Conservation (phyloP, 2,113 vertebrate genomes). For the Lasiurus cinereus region DNA sequence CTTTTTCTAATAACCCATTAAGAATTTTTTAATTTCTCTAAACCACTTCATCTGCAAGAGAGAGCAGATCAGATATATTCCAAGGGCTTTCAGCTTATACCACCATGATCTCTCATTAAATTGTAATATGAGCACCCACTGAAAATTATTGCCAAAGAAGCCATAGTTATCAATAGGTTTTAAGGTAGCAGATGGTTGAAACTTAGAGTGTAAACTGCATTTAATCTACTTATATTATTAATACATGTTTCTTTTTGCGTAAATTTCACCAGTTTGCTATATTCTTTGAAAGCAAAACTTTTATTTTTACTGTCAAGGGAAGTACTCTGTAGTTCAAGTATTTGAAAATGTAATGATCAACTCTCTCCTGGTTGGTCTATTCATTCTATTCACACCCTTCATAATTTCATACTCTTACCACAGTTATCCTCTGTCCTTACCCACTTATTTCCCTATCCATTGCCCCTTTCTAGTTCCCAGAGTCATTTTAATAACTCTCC, state of each 20-base stretch:
- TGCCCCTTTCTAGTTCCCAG: neutral
- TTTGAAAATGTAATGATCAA: neutral
- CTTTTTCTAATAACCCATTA: neutral
- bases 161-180: neutral
- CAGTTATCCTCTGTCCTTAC: neutral
- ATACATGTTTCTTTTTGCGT: slow-evolving; percentile 7
- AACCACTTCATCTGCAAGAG: slow-evolving; percentile 5
- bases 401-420: neutral
- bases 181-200: slow-evolving; percentile 33
- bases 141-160: slow-evolving; percentile 31
- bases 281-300: slow-evolving; percentile 41
- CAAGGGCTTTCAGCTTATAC: neutral
- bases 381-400: neutral
- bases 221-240: slow-evolving; percentile 23
- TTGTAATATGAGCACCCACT: slow-evolving; percentile 8
- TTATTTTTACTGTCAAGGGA: slow-evolving; percentile 10
- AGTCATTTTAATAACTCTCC: no score
- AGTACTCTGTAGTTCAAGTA: neutral
- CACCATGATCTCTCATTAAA: slow-evolving; percentile 8
- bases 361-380: neutral
- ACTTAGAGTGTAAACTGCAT: neutral
- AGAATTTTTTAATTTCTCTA: slow-evolving; percentile 25
- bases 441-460: neutral
- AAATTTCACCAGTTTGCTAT: slow-evolving; percentile 1
- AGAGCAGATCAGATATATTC: slow-evolving; percentile 3